Conservation (phyloP, 1,140 invertebrate species). For the Linepithema humile region DNA sequence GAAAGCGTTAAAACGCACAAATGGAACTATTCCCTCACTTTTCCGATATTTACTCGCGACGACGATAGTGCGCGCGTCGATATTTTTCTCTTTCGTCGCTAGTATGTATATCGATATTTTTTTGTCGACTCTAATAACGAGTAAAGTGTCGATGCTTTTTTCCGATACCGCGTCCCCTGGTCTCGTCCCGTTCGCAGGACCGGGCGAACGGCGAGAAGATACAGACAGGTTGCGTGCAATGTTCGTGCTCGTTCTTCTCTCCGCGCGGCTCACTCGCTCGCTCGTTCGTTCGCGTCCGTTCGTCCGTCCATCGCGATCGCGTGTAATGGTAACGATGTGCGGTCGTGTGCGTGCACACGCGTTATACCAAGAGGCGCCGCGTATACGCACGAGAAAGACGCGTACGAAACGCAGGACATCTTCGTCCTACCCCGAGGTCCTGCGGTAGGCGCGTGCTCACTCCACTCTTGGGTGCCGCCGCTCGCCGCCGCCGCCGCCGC, state of each 20-base stretch:
- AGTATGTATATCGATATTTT: conserved; percentile 49
- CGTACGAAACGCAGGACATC: conserved; percentile 44
- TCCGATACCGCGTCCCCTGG: conserved; percentile 35
- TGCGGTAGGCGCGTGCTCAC: conserved; percentile 66
- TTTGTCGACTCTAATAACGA: conserved; percentile 50
- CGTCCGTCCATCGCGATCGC: conserved; percentile 33
- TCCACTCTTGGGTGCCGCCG: conserved; percentile 59
- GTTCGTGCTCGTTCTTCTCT: conserved; percentile 35
- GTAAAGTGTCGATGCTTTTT: conserved; percentile 52
- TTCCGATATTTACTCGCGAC: background rate
- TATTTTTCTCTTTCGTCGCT: conserved; percentile 23
- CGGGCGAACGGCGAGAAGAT: conserved; percentile 49
- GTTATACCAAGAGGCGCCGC: background rate
- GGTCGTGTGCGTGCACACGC: conserved; percentile 1
- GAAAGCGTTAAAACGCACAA: background rate
- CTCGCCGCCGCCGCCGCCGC: conserved; percentile 17
- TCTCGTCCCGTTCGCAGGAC: conserved; percentile 26
- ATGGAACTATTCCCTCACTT: background rate
- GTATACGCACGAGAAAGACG: conserved; percentile 15
- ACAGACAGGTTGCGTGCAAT: conserved; percentile 50
- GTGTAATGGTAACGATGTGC: conserved; percentile 37
- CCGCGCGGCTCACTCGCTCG: conserved; percentile 44
- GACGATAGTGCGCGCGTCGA: conserved; percentile 8
- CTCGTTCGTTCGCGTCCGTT: conserved; percentile 20
- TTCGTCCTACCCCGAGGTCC: conserved; percentile 41